A percentile compares a stretch with the other conserved stretches of the same genome.
These are phyloP conservation scores for Trissolcus basalis DNA, from an alignment of 1,140 invertebrate genomes.

Conservation along the genomic window DNA sequence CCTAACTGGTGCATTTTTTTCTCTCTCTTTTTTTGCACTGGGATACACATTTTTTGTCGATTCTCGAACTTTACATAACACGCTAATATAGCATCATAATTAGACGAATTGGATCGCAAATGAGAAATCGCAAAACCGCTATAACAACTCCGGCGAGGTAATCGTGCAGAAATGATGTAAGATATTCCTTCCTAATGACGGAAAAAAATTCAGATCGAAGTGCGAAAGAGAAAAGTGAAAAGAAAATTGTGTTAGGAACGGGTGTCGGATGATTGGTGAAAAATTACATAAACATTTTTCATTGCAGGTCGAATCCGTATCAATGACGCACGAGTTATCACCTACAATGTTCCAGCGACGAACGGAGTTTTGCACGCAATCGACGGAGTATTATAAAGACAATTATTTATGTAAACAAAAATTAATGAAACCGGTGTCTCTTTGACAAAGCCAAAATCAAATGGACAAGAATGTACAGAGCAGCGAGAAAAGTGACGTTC, in stretches of 20 bases:
- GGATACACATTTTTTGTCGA: no score
- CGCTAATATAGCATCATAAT: conserved; percentile 12
- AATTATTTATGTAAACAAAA: conserved; percentile 6
- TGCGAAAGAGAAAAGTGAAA: no score
- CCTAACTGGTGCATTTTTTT: no score
- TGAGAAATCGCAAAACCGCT: conserved; percentile 9
- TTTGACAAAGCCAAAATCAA: conserved; percentile 27
- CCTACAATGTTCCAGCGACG: conserved; percentile 89
- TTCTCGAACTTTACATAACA: conserved; percentile 22
- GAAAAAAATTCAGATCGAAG: conserved; percentile 1
- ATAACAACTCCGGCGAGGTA: neutral
- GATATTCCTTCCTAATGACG: conserved; percentile 3
- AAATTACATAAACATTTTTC: conserved; percentile 42
- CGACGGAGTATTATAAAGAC: conserved; percentile 81
- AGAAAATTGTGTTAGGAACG: no score
- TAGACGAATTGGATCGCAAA: conserved; percentile 23
- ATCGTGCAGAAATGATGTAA: conserved; percentile 15
- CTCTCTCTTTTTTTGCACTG: no score
- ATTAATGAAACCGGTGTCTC: conserved; percentile 11
- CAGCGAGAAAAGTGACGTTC: no score
- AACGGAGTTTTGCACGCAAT: conserved; percentile 93
- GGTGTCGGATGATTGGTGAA: no score
- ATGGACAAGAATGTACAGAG: conserved; percentile 11
- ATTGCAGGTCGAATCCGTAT: conserved; percentile 86
- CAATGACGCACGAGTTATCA: conserved; percentile 85